phyloP scores from a whole-genome alignment of 2,888 invertebrate species.

The Polia nebulosa region DNA sequence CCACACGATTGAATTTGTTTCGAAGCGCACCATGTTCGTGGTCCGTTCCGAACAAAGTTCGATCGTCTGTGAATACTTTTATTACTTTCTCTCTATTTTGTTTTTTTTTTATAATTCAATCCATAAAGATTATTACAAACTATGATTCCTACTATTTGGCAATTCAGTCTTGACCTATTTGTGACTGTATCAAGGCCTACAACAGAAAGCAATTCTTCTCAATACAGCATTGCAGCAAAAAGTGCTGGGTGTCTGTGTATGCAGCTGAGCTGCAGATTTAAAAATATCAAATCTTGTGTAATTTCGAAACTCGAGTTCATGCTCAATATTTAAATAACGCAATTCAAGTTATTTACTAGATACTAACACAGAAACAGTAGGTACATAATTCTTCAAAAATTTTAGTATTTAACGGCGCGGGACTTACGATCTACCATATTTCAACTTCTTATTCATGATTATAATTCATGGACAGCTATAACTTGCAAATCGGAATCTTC shows the following conservation, averaged over 20 bases:
- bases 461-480: constrained; percentile 83
- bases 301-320: background rate
- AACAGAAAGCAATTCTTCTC: background rate
- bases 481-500: constrained; percentile 85
- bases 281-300: background rate
- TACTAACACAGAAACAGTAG: constrained; percentile 2
- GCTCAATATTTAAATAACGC: background rate
- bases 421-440: constrained; percentile 65
- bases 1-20: no score
- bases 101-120: background rate
- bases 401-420: constrained; percentile 25
- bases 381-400: constrained; percentile 16
- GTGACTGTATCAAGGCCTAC: background rate
- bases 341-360: background rate
- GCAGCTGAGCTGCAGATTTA: background rate
- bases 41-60: no score
- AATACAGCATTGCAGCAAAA: background rate
- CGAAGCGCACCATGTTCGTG: no score
- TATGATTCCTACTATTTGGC: background rate
- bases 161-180: no score
- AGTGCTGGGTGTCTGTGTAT: background rate
- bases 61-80: no score
- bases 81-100: background rate
- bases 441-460: constrained; percentile 70
- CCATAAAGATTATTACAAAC: background rate